These are phyloP conservation scores for Epizoanthus ramosus DNA, from an alignment of 92 coral and sea anemone species.

Conservation along the genomic window DNA sequence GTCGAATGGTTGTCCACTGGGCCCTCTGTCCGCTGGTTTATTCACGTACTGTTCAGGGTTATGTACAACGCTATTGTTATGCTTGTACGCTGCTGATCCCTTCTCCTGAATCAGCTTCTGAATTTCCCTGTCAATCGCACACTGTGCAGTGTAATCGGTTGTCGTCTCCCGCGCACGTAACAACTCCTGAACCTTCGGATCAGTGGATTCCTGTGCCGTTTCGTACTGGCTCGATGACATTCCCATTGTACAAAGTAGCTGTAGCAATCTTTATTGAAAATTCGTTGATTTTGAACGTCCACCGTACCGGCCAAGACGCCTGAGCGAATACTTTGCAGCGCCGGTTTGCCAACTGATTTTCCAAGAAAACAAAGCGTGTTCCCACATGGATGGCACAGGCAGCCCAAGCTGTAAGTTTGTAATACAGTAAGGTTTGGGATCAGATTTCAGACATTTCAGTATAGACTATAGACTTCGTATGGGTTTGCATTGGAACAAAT, in stretches of 20 bases:
- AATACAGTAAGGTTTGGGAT: too few species aligned
- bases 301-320: too few species aligned
- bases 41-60: constrained; percentile 3
- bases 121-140: neutral
- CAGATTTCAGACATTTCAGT: too few species aligned
- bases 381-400: too few species aligned
- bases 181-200: neutral
- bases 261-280: too few species aligned
- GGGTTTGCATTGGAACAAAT: too few species aligned
- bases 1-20: neutral
- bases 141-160: neutral
- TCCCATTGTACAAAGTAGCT: neutral
- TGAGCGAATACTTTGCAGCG: too few species aligned
- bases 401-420: too few species aligned
- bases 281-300: too few species aligned
- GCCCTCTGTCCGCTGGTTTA: neutral
- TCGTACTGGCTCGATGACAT: constrained; percentile 7
- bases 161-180: neutral
- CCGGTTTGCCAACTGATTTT: too few species aligned
- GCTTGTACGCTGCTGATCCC: neutral
- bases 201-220: neutral
- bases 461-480: too few species aligned
- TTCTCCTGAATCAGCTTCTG: constrained; percentile 1
- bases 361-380: too few species aligned
- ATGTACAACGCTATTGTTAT: neutral